Conservation (phyloP, 2,888 invertebrate species). For the Balanococcus diminutus region DNA sequence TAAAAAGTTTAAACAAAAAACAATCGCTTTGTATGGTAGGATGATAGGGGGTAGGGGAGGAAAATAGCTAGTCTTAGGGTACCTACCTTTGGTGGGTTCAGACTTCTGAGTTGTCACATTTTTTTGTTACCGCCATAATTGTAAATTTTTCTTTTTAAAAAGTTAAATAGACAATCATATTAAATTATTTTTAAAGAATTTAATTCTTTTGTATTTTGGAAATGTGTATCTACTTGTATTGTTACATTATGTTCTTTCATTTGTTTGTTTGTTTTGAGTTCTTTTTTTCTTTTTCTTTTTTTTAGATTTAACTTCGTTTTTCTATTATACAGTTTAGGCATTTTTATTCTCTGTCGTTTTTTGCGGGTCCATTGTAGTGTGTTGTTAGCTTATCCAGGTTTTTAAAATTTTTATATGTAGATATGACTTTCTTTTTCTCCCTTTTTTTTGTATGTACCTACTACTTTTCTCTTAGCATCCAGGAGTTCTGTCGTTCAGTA, state of each 20-base stretch:
- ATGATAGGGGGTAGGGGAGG: not conserved
- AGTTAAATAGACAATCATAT: slow-evolving; percentile 27
- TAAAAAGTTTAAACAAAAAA: not conserved
- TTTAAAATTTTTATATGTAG: not conserved
- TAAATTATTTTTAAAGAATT: slow-evolving; percentile 7
- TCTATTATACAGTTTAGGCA: slow-evolving; percentile 9
- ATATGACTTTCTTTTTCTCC: not conserved
- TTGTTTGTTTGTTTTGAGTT: not conserved
- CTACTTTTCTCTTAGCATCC: not conserved
- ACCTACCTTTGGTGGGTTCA: not conserved
- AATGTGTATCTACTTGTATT: not conserved
- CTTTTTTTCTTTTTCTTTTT: not conserved
- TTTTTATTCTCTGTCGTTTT: slow-evolving; percentile 26
- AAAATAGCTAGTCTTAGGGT: not conserved
- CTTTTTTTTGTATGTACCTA: not conserved
- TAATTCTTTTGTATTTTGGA: slow-evolving; percentile 26
- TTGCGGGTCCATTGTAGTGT: slow-evolving; percentile 21
- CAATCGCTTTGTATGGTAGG: not conserved
- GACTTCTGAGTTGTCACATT: not conserved
- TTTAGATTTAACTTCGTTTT: no score
- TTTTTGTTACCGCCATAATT: not conserved
- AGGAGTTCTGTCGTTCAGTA: not conserved
- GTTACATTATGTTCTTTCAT: not conserved
- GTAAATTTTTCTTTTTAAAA: not conserved
- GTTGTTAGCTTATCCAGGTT: slow-evolving; percentile 31